These are phyloP conservation scores for Pegoplata infirma DNA, from an alignment of 2,888 invertebrate species.

Conservation along the genomic window DNA sequence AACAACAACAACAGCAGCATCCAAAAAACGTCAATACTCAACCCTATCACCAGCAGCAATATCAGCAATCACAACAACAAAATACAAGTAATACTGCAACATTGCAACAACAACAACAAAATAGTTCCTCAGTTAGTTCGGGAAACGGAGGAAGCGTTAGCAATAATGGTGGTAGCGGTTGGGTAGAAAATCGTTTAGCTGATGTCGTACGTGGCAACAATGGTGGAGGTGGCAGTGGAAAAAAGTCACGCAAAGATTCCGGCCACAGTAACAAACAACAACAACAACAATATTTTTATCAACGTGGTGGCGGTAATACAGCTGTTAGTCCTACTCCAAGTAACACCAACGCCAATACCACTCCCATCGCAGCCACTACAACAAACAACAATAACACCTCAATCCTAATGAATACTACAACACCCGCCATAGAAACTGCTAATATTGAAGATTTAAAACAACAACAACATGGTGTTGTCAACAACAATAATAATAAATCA, in stretches of 20 bases:
- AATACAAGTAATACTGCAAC: conserved; percentile 62
- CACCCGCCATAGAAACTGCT: conserved; percentile 57
- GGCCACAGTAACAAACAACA: conserved; percentile 68
- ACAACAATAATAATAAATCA: conserved; percentile 67
- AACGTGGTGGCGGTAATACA: conserved; percentile 62
- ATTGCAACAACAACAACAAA: conserved; percentile 66
- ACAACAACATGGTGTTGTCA: conserved; percentile 69
- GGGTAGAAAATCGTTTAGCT: conserved; percentile 83
- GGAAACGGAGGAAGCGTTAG: conserved; percentile 36
- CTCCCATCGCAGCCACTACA: conserved; percentile 31
- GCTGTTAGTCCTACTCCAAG: conserved; percentile 68
- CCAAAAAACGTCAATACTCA: conserved; percentile 65
- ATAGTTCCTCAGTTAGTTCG: conserved; percentile 69
- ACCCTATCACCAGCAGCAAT: conserved; percentile 60
- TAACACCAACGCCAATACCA: conserved; percentile 43
- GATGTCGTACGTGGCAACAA: conserved; percentile 87
- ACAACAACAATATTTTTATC: conserved; percentile 65
- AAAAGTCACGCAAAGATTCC: conserved; percentile 75
- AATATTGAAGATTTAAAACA: conserved; percentile 76
- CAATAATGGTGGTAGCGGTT: conserved; percentile 76
- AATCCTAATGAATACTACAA: conserved; percentile 31
- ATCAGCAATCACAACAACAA: conserved; percentile 63
- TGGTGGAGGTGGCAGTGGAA: conserved; percentile 72
- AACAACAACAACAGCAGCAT: conserved; percentile 51
- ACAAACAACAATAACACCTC: conserved; percentile 80